Evolutionary conservation across 2,113 vertebrate genomes (phyloP).

Genomic region (Romanogobio albipinnatus): DNA sequence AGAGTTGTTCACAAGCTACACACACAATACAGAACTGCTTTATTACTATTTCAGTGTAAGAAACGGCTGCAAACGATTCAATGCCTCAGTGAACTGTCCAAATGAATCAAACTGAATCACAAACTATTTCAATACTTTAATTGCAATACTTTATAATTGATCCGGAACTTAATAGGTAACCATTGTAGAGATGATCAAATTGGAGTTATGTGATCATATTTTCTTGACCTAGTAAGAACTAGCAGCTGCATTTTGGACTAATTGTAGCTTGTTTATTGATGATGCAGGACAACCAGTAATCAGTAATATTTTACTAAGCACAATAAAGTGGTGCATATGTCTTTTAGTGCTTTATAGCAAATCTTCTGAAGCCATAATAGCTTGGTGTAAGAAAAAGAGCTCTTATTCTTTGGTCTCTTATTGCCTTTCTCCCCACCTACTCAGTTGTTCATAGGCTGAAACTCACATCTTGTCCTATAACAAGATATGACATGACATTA

Average conservation of each 20-base stretch:
- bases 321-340: not conserved
- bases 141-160: too few species aligned
- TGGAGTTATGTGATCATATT: too few species aligned
- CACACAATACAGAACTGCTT: not conserved
- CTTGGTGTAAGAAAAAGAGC: not conserved
- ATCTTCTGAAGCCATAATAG: not conserved
- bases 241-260: too few species aligned
- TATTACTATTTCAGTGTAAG: not conserved
- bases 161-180: too few species aligned
- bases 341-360: not conserved
- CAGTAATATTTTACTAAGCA: too few species aligned
- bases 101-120: not conserved
- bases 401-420: conserved; percentile 31
- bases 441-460: conserved; percentile 38
- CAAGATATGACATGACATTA: conserved; percentile 59
- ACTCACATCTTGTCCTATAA: conserved; percentile 53
- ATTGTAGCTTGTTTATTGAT: too few species aligned
- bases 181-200: too few species aligned
- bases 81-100: not conserved
- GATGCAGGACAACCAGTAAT: too few species aligned
- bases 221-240: too few species aligned
- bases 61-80: not conserved
- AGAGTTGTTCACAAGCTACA: not conserved
- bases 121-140: too few species aligned
- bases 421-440: conserved; percentile 18